Base-by-base conservation (phyloP, 2,888 invertebrate species). In the Ramazzottius varieornatus region DNA sequence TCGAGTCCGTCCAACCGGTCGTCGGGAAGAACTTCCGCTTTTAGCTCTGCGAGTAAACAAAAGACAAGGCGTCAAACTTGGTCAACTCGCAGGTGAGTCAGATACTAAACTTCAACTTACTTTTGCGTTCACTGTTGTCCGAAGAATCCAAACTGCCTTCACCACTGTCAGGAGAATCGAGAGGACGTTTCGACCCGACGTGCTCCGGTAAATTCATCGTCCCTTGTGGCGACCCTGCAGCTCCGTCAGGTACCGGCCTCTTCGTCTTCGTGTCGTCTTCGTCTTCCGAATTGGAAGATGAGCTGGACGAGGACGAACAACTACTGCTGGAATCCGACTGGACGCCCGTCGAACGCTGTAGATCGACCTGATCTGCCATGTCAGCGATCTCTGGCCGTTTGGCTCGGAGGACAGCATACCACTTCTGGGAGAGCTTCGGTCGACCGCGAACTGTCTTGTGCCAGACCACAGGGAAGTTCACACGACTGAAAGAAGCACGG, bases 401-500 rank as follows among this genome's bases (percentile, higher is more conserved):
- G 73, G 80, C 77, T 80, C 78, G 75, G 67, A 82, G 73, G 67
- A 77, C 73, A 67, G 74, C 72, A 66, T 88, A 79, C 92, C 93
- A 94, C 75, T 92, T 93, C 68, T 84, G 84, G 2, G 94, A 92
- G 40, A 98, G 79, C 77, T 96, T 96, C 1, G 96, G 96, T 33
- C 96, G 81, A 1, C 94, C 94, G 54, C 92, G 82, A 1, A 89
- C 86, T 4, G 93, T 93, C 79, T 96, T 94, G 75, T 94, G 93
- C 93, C 94, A 96, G 0, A 96, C 94, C 20, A 94, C 83, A 0
- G 93, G 91, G 75, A 98, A 93, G 78, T 98, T 98, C 0, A 90
- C 89, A 68, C 84, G 82, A 70, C 93, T 92, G 75, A 88, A 88
- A 32, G 24, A 33, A 33, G n/a, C n/a, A n/a, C n/a, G n/a, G n/a